These are phyloP conservation scores for Chiridota heheva DNA, from an alignment of 35 echinoderm and acorn worm genomes.

Conservation along the genomic window DNA sequence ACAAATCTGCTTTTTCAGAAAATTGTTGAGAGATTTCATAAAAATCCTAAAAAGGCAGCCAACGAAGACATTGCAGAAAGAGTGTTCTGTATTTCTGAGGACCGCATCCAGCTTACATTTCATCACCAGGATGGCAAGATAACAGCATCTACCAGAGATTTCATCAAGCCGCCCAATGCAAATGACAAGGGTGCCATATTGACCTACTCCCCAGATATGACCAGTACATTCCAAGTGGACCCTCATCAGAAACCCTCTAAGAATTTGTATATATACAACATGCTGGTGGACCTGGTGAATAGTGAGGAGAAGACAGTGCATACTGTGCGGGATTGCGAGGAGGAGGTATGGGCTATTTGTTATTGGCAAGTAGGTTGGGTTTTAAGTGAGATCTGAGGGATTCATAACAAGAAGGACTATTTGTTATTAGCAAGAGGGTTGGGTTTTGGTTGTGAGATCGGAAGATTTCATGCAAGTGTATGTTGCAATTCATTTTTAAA, in stretches of 20 bases:
- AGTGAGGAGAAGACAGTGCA: conserved; percentile 83
- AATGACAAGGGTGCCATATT: conserved; percentile 95
- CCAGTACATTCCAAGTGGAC: conserved; percentile 94
- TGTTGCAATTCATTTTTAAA: too few species aligned
- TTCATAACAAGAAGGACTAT: too few species aligned
- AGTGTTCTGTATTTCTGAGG: conserved; percentile 84
- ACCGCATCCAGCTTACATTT: conserved; percentile 94
- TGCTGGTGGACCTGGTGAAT: conserved; percentile 73
- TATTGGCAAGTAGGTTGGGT: too few species aligned
- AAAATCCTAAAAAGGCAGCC: conserved; percentile 61
- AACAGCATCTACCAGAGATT: conserved; percentile 84
- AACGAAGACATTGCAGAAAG: conserved; percentile 87
- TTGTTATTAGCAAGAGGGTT: too few species aligned
- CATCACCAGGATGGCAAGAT: conserved; percentile 95
- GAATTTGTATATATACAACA: conserved; percentile 82
- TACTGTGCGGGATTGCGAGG: conserved; percentile 80
- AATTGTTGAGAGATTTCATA: conserved; percentile 87
- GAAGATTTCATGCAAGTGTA: too few species aligned
- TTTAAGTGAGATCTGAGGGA: too few species aligned
- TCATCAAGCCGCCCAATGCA: conserved; percentile 95
- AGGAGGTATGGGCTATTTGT: conserved; percentile 71
- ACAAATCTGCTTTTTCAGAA: too few species aligned
- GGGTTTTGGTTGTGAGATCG: too few species aligned
- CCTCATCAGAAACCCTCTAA: conserved; percentile 68
- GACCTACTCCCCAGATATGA: conserved; percentile 80